Conservation (phyloP, 1,140 invertebrate species). For the Reticulitermes speratus region DNA sequence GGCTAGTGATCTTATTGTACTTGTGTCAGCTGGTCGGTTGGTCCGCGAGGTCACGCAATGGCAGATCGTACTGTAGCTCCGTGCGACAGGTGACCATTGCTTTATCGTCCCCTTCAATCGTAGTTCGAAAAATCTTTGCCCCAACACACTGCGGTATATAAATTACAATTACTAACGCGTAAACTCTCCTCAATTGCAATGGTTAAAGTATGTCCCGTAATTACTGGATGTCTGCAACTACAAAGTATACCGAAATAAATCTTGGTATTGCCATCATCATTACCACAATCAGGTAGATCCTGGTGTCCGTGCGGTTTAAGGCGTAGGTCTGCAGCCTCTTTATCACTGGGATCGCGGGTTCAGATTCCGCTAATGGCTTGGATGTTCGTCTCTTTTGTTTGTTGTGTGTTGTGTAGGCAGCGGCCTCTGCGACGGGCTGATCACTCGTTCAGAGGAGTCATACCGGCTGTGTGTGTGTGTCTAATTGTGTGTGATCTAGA, state of each 20-base stretch:
- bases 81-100: neutral
- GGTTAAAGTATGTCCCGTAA: neutral
- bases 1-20: neutral
- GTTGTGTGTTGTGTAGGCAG: too few species aligned
- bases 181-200: neutral
- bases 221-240: neutral
- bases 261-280: too few species aligned
- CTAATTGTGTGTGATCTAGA: too few species aligned
- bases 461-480: too few species aligned
- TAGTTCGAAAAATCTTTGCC: neutral
- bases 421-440: too few species aligned
- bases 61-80: neutral
- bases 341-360: too few species aligned
- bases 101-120: conserved; percentile 11
- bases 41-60: neutral
- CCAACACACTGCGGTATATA: neutral
- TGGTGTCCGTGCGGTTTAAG: too few species aligned
- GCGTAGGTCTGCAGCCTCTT: too few species aligned
- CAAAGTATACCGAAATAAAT: neutral
- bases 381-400: too few species aligned
- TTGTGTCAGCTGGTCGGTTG: neutral
- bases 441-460: too few species aligned
- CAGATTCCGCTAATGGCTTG: too few species aligned
- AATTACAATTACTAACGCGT: neutral
- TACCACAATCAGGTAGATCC: too few species aligned